Evolutionary conservation across 1,140 invertebrate genomes (phyloP).

Genomic region (Camponotus pennsylvanicus): DNA sequence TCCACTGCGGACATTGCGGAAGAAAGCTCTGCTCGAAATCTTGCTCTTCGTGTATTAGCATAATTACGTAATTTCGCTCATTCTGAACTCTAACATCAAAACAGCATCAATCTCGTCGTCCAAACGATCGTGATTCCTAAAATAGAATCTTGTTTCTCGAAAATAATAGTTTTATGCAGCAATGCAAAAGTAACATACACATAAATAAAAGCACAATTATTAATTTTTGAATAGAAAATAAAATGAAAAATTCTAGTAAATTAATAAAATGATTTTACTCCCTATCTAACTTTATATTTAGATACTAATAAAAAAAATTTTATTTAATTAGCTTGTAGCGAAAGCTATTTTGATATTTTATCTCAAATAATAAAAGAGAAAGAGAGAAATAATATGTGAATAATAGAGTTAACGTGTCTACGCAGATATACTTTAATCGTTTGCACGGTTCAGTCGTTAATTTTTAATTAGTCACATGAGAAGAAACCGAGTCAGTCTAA

Average conservation of each 20-base stretch:
- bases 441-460: slow-evolving; percentile 25
- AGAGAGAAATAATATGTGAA: background rate
- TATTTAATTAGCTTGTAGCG: background rate
- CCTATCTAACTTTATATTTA: too few relatives aligned
- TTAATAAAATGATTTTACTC: background rate
- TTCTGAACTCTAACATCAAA: background rate
- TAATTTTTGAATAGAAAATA: background rate
- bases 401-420: background rate
- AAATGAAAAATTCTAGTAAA: background rate
- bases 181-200: background rate
- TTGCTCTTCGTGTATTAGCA: slow-evolving; percentile 30
- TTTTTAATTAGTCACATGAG: slow-evolving; percentile 22
- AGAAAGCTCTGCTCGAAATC: slow-evolving; percentile 10
- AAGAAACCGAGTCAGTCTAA: slow-evolving; percentile 19
- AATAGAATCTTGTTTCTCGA: slow-evolving; percentile 8
- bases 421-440: background rate
- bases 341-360: background rate
- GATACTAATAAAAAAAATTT: background rate
- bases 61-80: slow-evolving; percentile 35
- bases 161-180: background rate
- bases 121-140: background rate
- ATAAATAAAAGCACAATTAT: background rate
- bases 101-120: slow-evolving; percentile 32
- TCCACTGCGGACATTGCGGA: slow-evolving; percentile 27
- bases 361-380: too few relatives aligned